Evolutionary conservation across 2,797 vertebrate genomes (phyloP).

Genomic region (Octomys mimax): DNA sequence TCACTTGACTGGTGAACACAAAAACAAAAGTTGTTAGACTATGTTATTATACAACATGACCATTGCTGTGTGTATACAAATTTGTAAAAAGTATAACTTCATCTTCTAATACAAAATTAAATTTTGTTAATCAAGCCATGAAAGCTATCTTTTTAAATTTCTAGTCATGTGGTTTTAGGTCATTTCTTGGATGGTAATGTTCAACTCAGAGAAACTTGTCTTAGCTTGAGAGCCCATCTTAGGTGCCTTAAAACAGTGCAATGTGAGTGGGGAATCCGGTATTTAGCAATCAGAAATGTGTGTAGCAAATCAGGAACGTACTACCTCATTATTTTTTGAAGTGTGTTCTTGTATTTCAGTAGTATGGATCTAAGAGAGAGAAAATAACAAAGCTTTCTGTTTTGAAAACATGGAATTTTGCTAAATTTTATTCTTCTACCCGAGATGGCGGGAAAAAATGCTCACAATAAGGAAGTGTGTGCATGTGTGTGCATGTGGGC

Average conservation of each 20-base stretch:
- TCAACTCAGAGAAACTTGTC: not conserved
- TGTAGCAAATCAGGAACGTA: not conserved
- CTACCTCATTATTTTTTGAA: not conserved
- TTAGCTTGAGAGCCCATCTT: not conserved
- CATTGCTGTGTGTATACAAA: not conserved
- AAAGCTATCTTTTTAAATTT: slow-evolving; percentile 5
- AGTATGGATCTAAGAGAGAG: not conserved
- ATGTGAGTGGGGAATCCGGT: not conserved
- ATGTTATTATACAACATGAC: not conserved
- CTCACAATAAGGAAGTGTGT: not conserved
- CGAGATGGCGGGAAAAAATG: not conserved
- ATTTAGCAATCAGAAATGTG: not conserved
- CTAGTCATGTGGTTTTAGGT: not conserved
- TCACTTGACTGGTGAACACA: not conserved
- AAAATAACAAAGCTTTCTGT: not conserved
- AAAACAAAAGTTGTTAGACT: slow-evolving; percentile 21
- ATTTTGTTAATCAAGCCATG: not conserved
- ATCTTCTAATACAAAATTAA: slow-evolving; percentile 47
- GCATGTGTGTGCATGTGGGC: too few species aligned
- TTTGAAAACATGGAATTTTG: not conserved
- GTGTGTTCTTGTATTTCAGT: not conserved
- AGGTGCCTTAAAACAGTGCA: slow-evolving; percentile 3
- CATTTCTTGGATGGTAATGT: not conserved
- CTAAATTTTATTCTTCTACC: not conserved
- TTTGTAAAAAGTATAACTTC: not conserved